Evolutionary conservation across 2,888 invertebrate genomes (phyloP), one percentile per base, ranked within the genome.

Genomic region (Apamea epomidion): DNA sequence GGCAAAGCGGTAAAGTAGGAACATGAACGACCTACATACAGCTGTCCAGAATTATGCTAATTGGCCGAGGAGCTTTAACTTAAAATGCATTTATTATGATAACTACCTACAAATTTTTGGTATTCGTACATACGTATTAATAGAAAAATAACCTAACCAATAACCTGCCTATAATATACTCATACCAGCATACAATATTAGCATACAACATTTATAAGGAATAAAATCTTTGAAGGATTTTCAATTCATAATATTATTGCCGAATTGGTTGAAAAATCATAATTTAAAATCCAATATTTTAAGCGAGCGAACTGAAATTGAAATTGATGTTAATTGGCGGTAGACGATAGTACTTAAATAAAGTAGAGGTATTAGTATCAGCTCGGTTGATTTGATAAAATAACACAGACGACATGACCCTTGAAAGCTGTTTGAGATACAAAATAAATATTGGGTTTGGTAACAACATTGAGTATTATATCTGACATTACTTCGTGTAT

Each of bases 361-460:
- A 80, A 14, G 5, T 37, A 14, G 7, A 37, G 45, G 32, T 75
- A 64, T 64, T 69, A 74, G 54, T 75, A 64, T 65, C 37, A 29
- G 48, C 16, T 51, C 18, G 18, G 60, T 71, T 68, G 45, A 74
- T 82, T 76, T 48, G 54, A 76, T 68, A 25, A 64, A 76, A 80
- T 69, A 74, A 75, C 25, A 12, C 29, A 12, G 16, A 60, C 6
- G 58, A 74, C 42, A 32, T 64, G 37, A 69, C n/a, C 12, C 25
- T n/a, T n/a, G 45, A 51, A 68, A 62, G 51, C 42, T 82, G 58
- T 74, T 82, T 74, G 54, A 70, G 58, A 70, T 70, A 62, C 65
- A 62, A 74, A 70, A 71, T 74, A 74, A 78, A 82, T 71, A 74
- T 79, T 83, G 45, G 64, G 25, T 74, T 83, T 58, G 25, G 51